Evolutionary conservation across 2,888 invertebrate genomes (phyloP).

Genomic region (Polymixis flavicincta): DNA sequence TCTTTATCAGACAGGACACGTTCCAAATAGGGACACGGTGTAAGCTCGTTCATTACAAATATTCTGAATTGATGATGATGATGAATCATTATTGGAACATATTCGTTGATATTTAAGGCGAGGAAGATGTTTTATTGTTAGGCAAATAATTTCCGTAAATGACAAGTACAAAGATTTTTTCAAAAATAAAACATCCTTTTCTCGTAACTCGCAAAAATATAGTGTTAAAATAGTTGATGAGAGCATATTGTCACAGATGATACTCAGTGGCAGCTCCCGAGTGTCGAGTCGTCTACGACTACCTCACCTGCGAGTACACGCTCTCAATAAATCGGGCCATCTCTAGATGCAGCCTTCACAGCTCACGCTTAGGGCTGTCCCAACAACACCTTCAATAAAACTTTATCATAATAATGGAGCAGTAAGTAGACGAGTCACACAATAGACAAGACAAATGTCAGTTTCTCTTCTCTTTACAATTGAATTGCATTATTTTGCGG

Average conservation of each 20-base stretch:
- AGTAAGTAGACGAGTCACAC: conserved; percentile 73
- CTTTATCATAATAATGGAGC: conserved; percentile 59
- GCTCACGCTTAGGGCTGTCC: conserved; percentile 57
- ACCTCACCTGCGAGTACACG: conserved; percentile 55
- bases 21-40: conserved; percentile 38
- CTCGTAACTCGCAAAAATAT: conserved; percentile 16
- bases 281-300: conserved; percentile 47
- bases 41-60: conserved; percentile 23
- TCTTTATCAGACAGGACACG: conserved; percentile 58
- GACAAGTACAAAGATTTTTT: neutral
- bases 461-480: conserved; percentile 81
- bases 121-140: neutral
- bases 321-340: conserved; percentile 68
- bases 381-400: conserved; percentile 56
- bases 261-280: conserved; percentile 34
- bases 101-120: conserved; percentile 11
- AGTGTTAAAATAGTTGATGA: conserved; percentile 17
- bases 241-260: conserved; percentile 35
- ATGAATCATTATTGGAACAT: conserved; percentile 17
- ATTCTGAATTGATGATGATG: conserved; percentile 16
- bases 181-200: conserved; percentile 7
- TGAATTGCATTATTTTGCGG: conserved; percentile 87
- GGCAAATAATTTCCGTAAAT: neutral
- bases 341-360: conserved; percentile 60
- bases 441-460: conserved; percentile 83